phyloP scores from a whole-genome alignment of 2,797 vertebrate species.

The Brachyalestes nurse region DNA sequence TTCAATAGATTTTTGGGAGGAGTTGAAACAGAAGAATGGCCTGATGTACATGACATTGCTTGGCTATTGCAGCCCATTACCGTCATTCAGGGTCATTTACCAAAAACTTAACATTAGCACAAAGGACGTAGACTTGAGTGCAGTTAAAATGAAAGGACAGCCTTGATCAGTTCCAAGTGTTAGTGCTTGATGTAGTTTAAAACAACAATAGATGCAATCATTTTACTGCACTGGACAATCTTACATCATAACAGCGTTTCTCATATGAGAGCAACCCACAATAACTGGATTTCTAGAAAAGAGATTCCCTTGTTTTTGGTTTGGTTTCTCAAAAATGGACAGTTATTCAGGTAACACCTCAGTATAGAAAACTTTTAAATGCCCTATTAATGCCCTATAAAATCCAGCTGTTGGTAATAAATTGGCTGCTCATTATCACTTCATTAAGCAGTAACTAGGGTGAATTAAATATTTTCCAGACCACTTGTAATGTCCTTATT shows the following conservation, averaged over 20 bases:
- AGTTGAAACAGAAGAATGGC: constrained; percentile 48
- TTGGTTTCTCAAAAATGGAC: neutral
- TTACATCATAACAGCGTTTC: neutral
- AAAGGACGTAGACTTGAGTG: neutral
- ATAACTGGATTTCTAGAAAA: neutral
- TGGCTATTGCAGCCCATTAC: constrained; percentile 45
- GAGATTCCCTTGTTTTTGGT: neutral
- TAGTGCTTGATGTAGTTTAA: neutral
- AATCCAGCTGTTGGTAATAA: no score
- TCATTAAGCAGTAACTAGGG: no score
- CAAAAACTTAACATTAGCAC: constrained; percentile 21
- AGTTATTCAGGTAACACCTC: no score
- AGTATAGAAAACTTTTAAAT: no score
- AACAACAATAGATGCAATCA: constrained; percentile 1
- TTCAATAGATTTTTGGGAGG: constrained; percentile 49
- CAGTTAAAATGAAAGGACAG: neutral
- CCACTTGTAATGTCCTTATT: no score
- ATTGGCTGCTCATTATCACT: no score
- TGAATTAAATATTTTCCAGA: no score
- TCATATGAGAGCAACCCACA: neutral
- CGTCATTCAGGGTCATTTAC: constrained; percentile 34
- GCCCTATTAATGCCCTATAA: no score
- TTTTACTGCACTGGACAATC: constrained; percentile 4
- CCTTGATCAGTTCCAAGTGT: neutral
- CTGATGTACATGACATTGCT: constrained; percentile 41